A percentile compares a stretch with the other conserved stretches of the same genome.
phyloP scores from a whole-genome alignment of 2,113 vertebrate species.

The Coreoperca whiteheadi region DNA sequence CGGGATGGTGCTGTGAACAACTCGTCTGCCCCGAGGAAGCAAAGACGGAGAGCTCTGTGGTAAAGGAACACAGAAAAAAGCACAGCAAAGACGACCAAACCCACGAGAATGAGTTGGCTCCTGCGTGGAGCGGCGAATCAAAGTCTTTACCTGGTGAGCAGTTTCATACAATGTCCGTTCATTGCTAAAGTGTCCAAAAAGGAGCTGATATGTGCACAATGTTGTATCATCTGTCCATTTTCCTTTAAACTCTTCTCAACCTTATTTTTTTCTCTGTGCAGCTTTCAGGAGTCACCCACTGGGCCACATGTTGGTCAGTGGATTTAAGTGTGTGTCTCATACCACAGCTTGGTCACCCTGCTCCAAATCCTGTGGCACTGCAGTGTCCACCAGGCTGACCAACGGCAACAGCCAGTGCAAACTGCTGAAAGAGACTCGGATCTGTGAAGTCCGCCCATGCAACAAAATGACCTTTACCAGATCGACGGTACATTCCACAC shows the following conservation, averaged over 20 bases:
- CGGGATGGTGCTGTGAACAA: conserved; percentile 92
- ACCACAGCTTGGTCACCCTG: conserved; percentile 95
- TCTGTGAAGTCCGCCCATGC: conserved; percentile 92
- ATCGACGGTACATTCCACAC: conserved; percentile 84
- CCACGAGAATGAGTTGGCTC: conserved; percentile 88
- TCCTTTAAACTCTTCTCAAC: background rate
- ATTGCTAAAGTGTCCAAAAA: background rate
- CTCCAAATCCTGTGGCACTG: conserved; percentile 91
- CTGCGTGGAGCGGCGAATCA: conserved; percentile 83
- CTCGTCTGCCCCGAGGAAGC: conserved; percentile 87
- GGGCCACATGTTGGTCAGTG: conserved; percentile 79
- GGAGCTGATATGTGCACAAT: background rate
- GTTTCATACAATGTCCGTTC: background rate
- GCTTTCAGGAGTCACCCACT: conserved; percentile 69
- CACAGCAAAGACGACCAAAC: conserved; percentile 84
- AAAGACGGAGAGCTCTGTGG: conserved; percentile 50
- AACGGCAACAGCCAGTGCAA: conserved; percentile 90
- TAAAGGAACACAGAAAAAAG: conserved; percentile 50
- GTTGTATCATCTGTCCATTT: background rate
- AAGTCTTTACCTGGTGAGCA: conserved; percentile 88
- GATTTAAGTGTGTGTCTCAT: conserved; percentile 87
- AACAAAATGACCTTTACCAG: conserved; percentile 81
- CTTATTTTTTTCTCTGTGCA: conserved; percentile 38
- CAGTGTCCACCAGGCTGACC: conserved; percentile 90
- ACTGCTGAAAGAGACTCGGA: conserved; percentile 89